Conservation (phyloP, 2,888 invertebrate genomes). For the Pristionchus arcanus region DNA sequence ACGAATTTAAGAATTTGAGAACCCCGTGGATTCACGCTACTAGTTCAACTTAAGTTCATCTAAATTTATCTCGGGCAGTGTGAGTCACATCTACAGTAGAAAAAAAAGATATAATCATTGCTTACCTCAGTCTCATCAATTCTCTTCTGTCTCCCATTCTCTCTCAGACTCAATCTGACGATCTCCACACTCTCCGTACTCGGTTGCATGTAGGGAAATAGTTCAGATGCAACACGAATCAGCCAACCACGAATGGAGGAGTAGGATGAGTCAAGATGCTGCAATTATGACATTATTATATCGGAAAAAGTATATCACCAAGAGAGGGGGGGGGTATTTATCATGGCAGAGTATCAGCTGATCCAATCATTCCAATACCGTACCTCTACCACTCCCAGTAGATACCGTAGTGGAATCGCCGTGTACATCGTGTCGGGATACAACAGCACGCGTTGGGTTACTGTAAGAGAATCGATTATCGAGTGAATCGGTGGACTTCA, state of each 20-base stretch:
- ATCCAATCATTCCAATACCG: constrained; percentile 4
- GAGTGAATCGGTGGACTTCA: no score
- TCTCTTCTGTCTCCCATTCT: constrained; percentile 22
- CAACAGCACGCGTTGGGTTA: constrained; percentile 22
- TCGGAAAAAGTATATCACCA: neutral
- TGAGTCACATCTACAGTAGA: neutral
- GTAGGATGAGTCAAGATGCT: constrained; percentile 8
- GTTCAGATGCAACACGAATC: constrained; percentile 43
- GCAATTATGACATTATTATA: neutral
- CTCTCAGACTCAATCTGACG: constrained; percentile 51
- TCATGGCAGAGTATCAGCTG: no score
- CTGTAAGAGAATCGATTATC: constrained; percentile 31
- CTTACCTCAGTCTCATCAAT: constrained; percentile 12
- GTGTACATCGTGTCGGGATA: constrained; percentile 60
- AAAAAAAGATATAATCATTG: neutral
- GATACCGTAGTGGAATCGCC: constrained; percentile 64
- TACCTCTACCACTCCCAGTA: constrained; percentile 63
- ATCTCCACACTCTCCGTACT: constrained; percentile 61
- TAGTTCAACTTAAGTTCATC: no score
- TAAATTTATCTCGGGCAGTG: neutral
- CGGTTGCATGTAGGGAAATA: constrained; percentile 65
- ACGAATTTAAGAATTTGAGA: neutral
- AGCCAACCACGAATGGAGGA: constrained; percentile 40
- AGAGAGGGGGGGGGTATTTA: no score
- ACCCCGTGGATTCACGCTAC: neutral